A percentile compares a stretch with the other conserved stretches of the same genome.
Evolutionary conservation across 2,888 invertebrate species (phyloP).

Genomic region (Hypena proboscidalis): DNA sequence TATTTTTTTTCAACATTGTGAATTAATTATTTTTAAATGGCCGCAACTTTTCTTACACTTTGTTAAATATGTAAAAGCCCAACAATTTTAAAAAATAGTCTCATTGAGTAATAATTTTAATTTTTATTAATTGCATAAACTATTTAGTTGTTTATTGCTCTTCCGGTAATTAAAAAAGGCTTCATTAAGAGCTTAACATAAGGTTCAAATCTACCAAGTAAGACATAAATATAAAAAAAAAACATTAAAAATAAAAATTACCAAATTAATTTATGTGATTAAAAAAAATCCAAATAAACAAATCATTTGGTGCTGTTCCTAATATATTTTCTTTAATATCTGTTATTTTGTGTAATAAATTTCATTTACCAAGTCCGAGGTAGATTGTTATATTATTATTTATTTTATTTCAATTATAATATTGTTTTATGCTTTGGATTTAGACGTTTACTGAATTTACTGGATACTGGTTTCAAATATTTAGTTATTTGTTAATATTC

Average conservation of each 20-base stretch:
- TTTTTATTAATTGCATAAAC: no score
- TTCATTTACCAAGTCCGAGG: constrained; percentile 39
- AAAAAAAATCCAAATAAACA: constrained; percentile 45
- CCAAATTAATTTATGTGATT: constrained; percentile 46
- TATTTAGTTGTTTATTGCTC: no score
- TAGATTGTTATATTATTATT: constrained; percentile 35
- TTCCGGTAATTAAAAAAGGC: background rate
- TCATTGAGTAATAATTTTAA: no score
- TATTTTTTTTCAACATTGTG: no score
- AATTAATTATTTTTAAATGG: no score
- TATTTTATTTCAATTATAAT: constrained; percentile 26
- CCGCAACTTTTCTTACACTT: no score
- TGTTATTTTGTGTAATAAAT: constrained; percentile 31
- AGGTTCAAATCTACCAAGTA: constrained; percentile 3
- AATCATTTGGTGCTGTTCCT: constrained; percentile 54
- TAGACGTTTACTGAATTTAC: constrained; percentile 23
- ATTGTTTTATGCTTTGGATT: constrained; percentile 47
- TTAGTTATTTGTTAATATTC: background rate
- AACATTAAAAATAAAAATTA: constrained; percentile 20
- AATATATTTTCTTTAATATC: constrained; percentile 35
- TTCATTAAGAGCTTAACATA: constrained; percentile 1
- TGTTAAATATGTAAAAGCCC: no score
- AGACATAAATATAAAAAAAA: constrained; percentile 1
- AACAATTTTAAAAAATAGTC: no score
- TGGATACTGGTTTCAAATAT: constrained; percentile 7